These are phyloP conservation scores for Craniophora ligustri DNA, from an alignment of 2,888 invertebrate genomes.

Conservation along the genomic window DNA sequence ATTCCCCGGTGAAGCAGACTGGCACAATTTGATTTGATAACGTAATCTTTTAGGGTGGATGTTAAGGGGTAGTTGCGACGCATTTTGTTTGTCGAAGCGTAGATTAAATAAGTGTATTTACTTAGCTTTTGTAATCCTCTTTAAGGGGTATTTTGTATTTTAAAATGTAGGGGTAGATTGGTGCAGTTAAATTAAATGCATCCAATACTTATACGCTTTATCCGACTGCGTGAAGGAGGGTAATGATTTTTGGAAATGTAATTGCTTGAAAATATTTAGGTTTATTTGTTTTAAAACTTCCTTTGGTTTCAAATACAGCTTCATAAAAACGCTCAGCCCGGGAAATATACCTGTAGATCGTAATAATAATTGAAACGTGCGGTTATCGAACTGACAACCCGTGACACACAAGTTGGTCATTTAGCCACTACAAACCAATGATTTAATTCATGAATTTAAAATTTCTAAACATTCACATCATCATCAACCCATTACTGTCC, in stretches of 20 bases:
- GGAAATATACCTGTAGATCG: no score
- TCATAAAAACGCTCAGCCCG: no score
- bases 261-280: neutral
- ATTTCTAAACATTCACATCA: no score
- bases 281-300: no score
- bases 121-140: slow-evolving; percentile 46
- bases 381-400: no score
- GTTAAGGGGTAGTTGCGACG: slow-evolving; percentile 27
- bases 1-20: slow-evolving; percentile 62
- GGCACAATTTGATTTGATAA: slow-evolving; percentile 67
- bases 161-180: slow-evolving; percentile 20
- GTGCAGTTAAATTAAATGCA: slow-evolving; percentile 4
- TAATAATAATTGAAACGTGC: no score
- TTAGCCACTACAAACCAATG: no score
- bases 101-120: slow-evolving; percentile 44
- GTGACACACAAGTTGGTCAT: no score
- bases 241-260: neutral
- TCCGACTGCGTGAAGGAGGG: neutral
- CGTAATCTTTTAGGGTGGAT: slow-evolving; percentile 55
- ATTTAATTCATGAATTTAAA: no score
- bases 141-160: slow-evolving; percentile 24
- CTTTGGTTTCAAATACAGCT: no score
- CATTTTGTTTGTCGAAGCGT: slow-evolving; percentile 32
- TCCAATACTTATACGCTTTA: neutral
- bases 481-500: no score